A percentile compares a stretch with the other conserved stretches of the same genome.
Evolutionary conservation across 2,797 vertebrate genomes (phyloP).

Genomic region (Emys orbicularis): DNA sequence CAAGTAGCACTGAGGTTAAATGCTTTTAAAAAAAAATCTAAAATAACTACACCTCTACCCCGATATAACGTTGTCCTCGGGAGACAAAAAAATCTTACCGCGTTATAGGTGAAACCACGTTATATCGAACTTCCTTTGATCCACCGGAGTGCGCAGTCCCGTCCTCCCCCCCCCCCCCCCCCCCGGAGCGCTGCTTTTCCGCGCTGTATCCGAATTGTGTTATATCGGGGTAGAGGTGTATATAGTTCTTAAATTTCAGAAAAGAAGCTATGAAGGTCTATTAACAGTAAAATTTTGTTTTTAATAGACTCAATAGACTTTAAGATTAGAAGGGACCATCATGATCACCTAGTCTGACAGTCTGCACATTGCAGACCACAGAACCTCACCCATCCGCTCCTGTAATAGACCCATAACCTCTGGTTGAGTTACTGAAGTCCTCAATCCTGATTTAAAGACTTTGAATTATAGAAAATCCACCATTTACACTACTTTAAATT

Average conservation of each 20-base stretch:
- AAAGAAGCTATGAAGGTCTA: not conserved
- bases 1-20: not conserved
- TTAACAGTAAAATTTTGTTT: not conserved
- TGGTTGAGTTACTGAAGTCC: not conserved
- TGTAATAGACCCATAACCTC: not conserved
- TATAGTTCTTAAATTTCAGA: not conserved
- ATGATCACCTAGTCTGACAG: not conserved
- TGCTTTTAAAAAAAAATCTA: not conserved
- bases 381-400: not conserved
- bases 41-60: not conserved
- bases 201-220: no score
- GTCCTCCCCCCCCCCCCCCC: no score
- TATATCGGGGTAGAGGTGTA: no score
- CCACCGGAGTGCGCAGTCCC: no score
- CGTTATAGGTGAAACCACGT: no score
- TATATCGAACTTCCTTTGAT: no score
- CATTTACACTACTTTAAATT: not conserved
- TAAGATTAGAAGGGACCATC: not conserved
- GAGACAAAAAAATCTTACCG: no score
- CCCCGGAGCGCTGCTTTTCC: no score
- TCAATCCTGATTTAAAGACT: not conserved
- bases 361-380: not conserved
- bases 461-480: not conserved
- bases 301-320: not conserved
- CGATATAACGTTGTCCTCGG: no score